Percentiles rank a stretch among this genome's conserved stretches.
Conservation (phyloP, 2,888 invertebrate genomes). For the Drosophila kanekoi region DNA sequence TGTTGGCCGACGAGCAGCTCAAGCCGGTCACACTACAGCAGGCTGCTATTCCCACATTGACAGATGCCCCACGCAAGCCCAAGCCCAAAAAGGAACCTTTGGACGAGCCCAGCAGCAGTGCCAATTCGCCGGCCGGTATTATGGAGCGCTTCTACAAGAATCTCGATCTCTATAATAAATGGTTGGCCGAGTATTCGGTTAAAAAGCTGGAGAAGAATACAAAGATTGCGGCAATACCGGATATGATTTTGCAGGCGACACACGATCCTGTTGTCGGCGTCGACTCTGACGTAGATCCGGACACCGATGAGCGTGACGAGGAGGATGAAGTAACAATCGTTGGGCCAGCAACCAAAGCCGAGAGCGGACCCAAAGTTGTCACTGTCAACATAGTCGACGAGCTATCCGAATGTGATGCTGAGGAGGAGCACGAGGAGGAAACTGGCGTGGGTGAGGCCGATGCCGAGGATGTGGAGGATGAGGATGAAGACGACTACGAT, state of each 20-base stretch:
- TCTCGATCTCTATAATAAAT: constrained; percentile 36
- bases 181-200: constrained; percentile 19
- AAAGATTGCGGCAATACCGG: constrained; percentile 10
- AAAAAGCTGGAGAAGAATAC: constrained; percentile 6
- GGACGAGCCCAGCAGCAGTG: neutral
- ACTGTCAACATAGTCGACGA: constrained; percentile 11
- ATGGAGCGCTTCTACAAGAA: constrained; percentile 41
- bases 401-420: neutral
- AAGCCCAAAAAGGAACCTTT: neutral
- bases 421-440: neutral
- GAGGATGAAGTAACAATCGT: neutral
- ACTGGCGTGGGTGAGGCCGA: neutral
- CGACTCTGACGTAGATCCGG: constrained; percentile 23
- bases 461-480: neutral
- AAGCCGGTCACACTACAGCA: neutral
- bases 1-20: constrained; percentile 52
- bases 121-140: neutral
- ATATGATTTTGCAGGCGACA: constrained; percentile 9
- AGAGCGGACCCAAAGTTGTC: neutral
- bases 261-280: neutral
- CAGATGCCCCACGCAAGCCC: neutral
- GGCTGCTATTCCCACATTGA: neutral
- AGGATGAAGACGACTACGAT: constrained; percentile 15
- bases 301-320: constrained; percentile 4
- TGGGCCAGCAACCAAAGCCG: neutral